phyloP scores from a whole-genome alignment of 2,113 vertebrate genomes.

The Grallaria varia region DNA sequence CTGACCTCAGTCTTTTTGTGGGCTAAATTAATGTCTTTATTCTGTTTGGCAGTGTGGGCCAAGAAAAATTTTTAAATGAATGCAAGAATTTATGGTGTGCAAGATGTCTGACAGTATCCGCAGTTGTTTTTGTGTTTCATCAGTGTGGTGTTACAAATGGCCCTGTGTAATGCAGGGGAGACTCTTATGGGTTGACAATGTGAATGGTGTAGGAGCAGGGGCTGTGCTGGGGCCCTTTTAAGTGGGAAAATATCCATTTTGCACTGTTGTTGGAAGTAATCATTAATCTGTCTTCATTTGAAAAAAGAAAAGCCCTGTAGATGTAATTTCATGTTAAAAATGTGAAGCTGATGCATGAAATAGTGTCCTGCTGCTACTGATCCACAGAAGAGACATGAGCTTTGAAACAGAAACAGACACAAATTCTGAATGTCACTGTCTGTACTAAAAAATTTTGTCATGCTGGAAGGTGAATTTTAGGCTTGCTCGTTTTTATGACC shows the following conservation, averaged over 20 bases:
- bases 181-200: background rate
- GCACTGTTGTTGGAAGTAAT: background rate
- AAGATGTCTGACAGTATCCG: constrained; percentile 17
- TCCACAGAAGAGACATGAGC: background rate
- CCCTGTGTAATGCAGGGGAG: background rate
- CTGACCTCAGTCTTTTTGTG: constrained; percentile 34
- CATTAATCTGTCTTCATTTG: background rate
- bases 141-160: constrained; percentile 9
- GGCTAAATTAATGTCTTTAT: constrained; percentile 50
- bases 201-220: background rate
- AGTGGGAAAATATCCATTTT: background rate
- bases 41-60: constrained; percentile 47
- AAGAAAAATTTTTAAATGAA: constrained; percentile 52
- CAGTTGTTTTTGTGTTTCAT: constrained; percentile 19
- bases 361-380: background rate
- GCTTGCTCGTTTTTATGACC: background rate
- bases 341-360: background rate
- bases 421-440: background rate
- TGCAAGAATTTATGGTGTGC: constrained; percentile 56
- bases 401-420: background rate
- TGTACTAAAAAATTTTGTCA: background rate
- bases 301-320: background rate
- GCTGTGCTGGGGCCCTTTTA: background rate
- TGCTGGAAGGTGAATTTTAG: background rate
- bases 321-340: constrained; percentile 26